Base-by-base conservation (phyloP, 1,140 invertebrate genomes). In the Metaphire vulgaris region DNA sequence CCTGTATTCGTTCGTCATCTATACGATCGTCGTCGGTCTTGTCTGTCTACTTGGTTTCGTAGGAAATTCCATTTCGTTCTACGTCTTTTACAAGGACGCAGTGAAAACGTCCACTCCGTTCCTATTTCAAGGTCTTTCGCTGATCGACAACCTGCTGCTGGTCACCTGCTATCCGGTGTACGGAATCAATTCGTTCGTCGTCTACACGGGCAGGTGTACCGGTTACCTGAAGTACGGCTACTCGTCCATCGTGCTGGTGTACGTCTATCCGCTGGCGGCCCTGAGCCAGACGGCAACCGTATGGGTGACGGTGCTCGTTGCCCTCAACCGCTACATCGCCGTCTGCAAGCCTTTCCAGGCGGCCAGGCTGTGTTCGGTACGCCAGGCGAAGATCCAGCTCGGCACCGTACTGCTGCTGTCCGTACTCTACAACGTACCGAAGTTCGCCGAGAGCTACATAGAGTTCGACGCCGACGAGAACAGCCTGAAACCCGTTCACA, bases 281-380 rank as follows among this genome's bases (percentile, higher is more conserved):
- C 30, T 69, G 1, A 68, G 67, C 14, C 77, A 78, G 69, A 78
- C 77, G 28, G 74, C 77, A 30, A 75, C 77, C n/a, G 66, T 78
- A 16, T 78, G 77, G 77, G 66, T 78, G 74, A 78, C 77, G 16
- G 77, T 78, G 1, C 77, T 78, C 28, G 77, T 78, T 15, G 73
- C 33, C 21, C n/a, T 78, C 28, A 75, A 78, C 56, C 66, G 77
- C 12, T 75, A 76, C 77, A 71, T 78, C 31, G 77, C 77, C 2
- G 74, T 78, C 34, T 78, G 77, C 33, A 32, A 65, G 21, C 77
- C 77, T 1, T 65, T 70, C 30, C 30, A 71, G 29, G 77, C 77
- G 69, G 31, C 73, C 21, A 26, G 64, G 15, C 69, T 74, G 12
- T 75, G 73, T 30, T 76, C 77, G n/a, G 72, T 77, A 6, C 21